phyloP scores from a whole-genome alignment of 2,797 vertebrate genomes.

The Avahi laniger region DNA sequence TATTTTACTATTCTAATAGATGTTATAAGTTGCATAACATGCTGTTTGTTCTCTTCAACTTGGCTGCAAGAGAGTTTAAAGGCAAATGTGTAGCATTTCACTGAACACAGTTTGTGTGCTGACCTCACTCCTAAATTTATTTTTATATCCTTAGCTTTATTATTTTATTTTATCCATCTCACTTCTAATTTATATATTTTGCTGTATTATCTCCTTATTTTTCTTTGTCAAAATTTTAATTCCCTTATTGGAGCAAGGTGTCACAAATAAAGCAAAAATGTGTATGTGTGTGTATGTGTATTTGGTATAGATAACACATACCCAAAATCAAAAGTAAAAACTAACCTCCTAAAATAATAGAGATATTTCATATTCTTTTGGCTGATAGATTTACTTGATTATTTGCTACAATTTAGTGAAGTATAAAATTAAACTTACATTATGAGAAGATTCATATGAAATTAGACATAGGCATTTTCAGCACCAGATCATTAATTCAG shows the following conservation, averaged over 20 bases:
- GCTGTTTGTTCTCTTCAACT: slow-evolving; percentile 23
- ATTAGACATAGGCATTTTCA: slow-evolving; percentile 21
- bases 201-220: not conserved
- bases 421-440: slow-evolving; percentile 33
- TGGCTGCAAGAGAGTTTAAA: slow-evolving; percentile 33
- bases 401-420: slow-evolving; percentile 20
- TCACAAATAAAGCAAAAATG: slow-evolving; percentile 25
- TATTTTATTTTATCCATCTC: not conserved
- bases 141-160: not conserved
- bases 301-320: not conserved
- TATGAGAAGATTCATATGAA: slow-evolving; percentile 7
- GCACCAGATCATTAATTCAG: slow-evolving; percentile 15
- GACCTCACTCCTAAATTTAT: not conserved
- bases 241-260: not conserved
- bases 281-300: not conserved
- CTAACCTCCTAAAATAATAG: slow-evolving; percentile 26
- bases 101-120: not conserved
- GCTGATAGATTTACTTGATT: not conserved
- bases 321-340: slow-evolving; percentile 18
- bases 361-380: slow-evolving; percentile 3
- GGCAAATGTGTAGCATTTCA: not conserved
- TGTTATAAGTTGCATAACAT: slow-evolving; percentile 11
- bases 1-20: slow-evolving; percentile 38
- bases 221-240: slow-evolving; percentile 43
- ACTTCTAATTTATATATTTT: not conserved